These are phyloP conservation scores for Oryzias woworae DNA, from an alignment of 2,113 vertebrate species.

Conservation along the genomic window DNA sequence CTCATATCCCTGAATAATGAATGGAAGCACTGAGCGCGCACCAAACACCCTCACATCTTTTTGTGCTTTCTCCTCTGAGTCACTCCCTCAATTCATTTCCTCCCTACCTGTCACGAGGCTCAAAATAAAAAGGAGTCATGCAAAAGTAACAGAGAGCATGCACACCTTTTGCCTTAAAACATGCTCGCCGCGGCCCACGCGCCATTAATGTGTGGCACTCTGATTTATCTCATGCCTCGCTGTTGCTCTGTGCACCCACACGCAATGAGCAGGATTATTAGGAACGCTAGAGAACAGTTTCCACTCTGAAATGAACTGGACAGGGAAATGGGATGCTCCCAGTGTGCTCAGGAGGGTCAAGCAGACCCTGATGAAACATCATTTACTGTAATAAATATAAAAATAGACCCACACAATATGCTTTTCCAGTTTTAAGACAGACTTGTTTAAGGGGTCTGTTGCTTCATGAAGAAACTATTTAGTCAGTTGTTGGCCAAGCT, in stretches of 20 bases:
- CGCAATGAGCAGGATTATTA: constrained; percentile 1
- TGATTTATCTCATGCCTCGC: constrained; percentile 54
- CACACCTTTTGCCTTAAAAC: constrained; percentile 55
- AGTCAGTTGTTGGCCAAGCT: no score
- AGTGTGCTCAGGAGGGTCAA: constrained; percentile 1
- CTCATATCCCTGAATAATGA: constrained; percentile 22
- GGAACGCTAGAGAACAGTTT: constrained; percentile 4
- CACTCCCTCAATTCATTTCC: constrained; percentile 39
- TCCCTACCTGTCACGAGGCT: constrained; percentile 53
- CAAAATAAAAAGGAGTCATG: constrained; percentile 53
- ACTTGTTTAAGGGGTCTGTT: no score
- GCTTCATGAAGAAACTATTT: no score
- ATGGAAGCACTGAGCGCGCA: constrained; percentile 25
- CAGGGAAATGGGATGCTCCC: constrained; percentile 4
- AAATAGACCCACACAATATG: no score
- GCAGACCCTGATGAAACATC: not conserved
- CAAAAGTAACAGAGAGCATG: constrained; percentile 47
- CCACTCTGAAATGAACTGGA: constrained; percentile 5
- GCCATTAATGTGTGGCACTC: constrained; percentile 54
- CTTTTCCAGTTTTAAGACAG: no score
- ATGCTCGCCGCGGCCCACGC: constrained; percentile 51
- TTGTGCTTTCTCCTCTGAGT: constrained; percentile 28
- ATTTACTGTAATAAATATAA: not conserved
- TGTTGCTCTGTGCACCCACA: constrained; percentile 6
- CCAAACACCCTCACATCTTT: constrained; percentile 11